These are phyloP conservation scores for Parauchenoglanis punctatus DNA, from an alignment of 2,797 vertebrate genomes.

Conservation along the genomic window DNA sequence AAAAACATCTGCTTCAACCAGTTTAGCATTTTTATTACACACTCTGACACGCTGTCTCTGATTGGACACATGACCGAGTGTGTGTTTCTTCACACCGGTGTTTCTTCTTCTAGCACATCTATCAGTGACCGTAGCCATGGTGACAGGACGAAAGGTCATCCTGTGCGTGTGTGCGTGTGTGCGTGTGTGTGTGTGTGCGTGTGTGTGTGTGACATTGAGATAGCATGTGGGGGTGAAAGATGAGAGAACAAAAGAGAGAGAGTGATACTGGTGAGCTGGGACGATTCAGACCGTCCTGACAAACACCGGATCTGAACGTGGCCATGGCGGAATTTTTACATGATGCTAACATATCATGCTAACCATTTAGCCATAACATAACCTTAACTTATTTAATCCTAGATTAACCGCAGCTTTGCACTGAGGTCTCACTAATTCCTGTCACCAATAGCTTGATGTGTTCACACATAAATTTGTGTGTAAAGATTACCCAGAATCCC, in stretches of 20 bases:
- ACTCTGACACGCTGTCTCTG: neutral
- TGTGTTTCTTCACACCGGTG: neutral
- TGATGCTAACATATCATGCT: neutral
- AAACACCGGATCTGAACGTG: neutral
- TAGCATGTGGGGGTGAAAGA: neutral
- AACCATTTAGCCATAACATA: neutral
- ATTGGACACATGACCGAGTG: neutral
- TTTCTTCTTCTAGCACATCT: neutral
- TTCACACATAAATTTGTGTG: no score
- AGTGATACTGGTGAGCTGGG: neutral
- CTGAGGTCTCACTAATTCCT: neutral
- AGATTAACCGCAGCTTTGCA: neutral
- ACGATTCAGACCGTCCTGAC: neutral
- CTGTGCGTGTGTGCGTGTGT: neutral
- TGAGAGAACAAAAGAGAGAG: neutral
- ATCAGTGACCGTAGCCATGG: conserved; percentile 65
- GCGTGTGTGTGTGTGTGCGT: neutral
- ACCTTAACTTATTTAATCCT: neutral
- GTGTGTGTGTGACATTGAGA: neutral
- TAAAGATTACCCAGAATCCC: no score
- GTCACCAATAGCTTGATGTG: neutral
- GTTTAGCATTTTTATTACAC: neutral
- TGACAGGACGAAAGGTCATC: conserved; percentile 58
- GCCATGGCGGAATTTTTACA: neutral
- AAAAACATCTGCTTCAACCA: neutral